Percentiles rank a stretch among this genome's conserved stretches.
Conservation (phyloP, 35 echinoderm and acorn worm species). For the Stichopus chloronotus region DNA sequence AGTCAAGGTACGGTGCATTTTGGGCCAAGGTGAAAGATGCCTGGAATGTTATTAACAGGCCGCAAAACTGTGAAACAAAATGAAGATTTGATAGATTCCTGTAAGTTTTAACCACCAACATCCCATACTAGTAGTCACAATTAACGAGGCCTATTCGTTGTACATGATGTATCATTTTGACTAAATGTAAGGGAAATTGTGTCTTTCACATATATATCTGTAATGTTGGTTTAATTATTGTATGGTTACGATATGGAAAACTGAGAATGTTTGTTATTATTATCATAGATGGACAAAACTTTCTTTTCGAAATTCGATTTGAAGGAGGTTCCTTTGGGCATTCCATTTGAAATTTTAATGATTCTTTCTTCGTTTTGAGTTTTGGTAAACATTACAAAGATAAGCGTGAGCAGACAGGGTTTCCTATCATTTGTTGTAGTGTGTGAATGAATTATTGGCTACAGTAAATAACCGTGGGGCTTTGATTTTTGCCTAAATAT, state of each 20-base stretch:
- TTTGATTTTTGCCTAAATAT: too few relatives aligned
- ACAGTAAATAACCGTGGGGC: too few relatives aligned
- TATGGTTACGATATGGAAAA: background rate
- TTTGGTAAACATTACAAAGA: too few relatives aligned
- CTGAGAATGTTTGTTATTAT: too few relatives aligned
- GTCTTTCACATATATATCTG: background rate
- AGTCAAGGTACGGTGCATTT: conserved; percentile 39
- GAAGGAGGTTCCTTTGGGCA: too few relatives aligned
- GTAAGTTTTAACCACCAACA: background rate
- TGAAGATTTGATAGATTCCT: background rate
- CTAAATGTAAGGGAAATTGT: background rate
- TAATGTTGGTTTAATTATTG: background rate
- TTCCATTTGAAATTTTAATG: too few relatives aligned
- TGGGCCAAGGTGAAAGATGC: conserved; percentile 37
- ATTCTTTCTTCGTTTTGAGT: too few relatives aligned
- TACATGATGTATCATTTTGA: background rate
- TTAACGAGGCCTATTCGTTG: background rate
- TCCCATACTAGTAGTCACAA: background rate
- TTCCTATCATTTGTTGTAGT: too few relatives aligned
- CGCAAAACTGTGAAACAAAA: background rate
- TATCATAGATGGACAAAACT: too few relatives aligned
- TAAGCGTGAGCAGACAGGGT: too few relatives aligned
- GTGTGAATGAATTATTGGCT: too few relatives aligned
- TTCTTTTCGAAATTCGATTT: too few relatives aligned
- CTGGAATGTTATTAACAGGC: background rate